phyloP scores from a whole-genome alignment of 2,888 invertebrate genomes.

The Pilophorus perplexus region DNA sequence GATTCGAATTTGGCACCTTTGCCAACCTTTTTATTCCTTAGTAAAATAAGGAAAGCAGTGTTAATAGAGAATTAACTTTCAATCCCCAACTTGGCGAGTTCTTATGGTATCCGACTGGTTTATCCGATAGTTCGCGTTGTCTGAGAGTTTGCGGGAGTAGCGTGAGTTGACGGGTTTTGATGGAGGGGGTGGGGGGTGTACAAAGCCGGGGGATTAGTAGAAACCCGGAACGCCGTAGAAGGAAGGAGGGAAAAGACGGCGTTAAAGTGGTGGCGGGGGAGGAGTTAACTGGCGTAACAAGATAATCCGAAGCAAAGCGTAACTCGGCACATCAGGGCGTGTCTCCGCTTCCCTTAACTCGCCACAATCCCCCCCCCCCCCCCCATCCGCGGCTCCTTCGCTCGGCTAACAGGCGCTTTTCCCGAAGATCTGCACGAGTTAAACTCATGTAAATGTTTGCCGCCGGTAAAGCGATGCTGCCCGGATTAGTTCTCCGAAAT shows the following conservation, averaged over 20 bases:
- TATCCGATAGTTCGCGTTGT: neutral
- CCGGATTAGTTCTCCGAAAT: constrained; percentile 21
- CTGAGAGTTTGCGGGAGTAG: too few relatives aligned
- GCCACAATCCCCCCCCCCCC: neutral
- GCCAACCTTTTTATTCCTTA: too few relatives aligned
- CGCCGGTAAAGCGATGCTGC: constrained; percentile 15
- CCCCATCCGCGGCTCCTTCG: neutral
- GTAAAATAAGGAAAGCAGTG: too few relatives aligned
- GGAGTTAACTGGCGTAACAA: constrained; percentile 35
- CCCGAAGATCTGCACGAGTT: constrained; percentile 19
- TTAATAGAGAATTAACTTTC: too few relatives aligned
- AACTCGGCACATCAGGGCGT: constrained; percentile 20
- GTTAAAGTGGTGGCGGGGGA: neutral
- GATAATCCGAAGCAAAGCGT: constrained; percentile 26
- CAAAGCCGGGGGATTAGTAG: too few relatives aligned
- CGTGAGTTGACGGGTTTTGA: too few relatives aligned
- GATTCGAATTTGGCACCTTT: too few relatives aligned
- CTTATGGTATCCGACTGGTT: too few relatives aligned
- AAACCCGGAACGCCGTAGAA: neutral
- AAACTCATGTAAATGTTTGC: constrained; percentile 38
- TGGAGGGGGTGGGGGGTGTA: too few relatives aligned
- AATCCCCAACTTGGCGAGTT: too few relatives aligned
- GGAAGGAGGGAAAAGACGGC: constrained; percentile 6
- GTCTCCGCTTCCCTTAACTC: neutral
- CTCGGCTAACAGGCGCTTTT: too few relatives aligned